These are phyloP conservation scores for Conistra vaccinii DNA, from an alignment of 2,888 invertebrate species.

Conservation along the genomic window DNA sequence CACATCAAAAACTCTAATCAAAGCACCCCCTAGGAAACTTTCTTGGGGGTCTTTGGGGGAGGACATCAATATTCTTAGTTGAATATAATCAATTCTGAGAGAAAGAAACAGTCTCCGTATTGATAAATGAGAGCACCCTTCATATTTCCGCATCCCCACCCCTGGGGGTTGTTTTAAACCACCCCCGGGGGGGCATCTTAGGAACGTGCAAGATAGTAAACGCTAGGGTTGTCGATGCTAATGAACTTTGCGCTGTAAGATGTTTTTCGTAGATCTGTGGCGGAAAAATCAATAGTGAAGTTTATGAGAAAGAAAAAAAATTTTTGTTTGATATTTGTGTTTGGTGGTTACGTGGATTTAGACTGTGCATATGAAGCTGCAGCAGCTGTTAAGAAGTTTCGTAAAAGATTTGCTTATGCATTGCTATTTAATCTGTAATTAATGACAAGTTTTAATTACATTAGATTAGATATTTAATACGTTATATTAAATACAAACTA, in stretches of 20 bases:
- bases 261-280: constrained; percentile 70
- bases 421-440: neutral
- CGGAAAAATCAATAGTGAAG: constrained; percentile 48
- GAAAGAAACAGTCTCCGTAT: constrained; percentile 91
- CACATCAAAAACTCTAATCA: constrained; percentile 88
- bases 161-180: constrained; percentile 73
- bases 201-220: constrained; percentile 90
- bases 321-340: neutral
- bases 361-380: no score
- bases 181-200: constrained; percentile 83
- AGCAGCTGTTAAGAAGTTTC: neutral
- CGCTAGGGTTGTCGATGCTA: constrained; percentile 87
- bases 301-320: neutral
- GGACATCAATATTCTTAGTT: constrained; percentile 89
- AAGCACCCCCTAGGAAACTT: constrained; percentile 81
- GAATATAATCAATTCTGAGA: constrained; percentile 90
- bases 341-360: neutral
- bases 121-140: constrained; percentile 90
- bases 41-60: constrained; percentile 76
- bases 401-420: neutral
- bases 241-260: constrained; percentile 85
- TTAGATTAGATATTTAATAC: neutral
- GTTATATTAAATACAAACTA: neutral
- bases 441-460: neutral
- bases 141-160: constrained; percentile 88